Conservation (phyloP, 2,888 invertebrate genomes). For the Dryadula phaetusa region DNA sequence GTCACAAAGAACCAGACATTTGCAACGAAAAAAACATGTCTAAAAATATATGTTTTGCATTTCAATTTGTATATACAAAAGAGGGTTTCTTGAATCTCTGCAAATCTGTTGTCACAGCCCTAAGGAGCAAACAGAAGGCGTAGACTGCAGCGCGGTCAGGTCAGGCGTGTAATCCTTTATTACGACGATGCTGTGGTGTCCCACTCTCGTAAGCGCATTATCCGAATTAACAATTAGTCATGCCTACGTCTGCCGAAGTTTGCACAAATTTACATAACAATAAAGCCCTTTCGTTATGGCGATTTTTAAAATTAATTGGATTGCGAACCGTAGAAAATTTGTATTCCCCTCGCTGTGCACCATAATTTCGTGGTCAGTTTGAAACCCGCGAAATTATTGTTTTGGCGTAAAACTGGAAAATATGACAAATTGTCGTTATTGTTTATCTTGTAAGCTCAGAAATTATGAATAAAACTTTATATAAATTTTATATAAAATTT, state of each 20-base stretch:
- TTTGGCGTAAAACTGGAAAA: conserved; percentile 41
- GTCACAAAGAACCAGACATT: conserved; percentile 20
- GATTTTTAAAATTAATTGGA: conserved; percentile 83
- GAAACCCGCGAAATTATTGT: conserved; percentile 44
- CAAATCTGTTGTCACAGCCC: conserved; percentile 25
- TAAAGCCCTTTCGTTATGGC: conserved; percentile 77
- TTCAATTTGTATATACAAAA: conserved; percentile 14
- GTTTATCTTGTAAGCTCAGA: conserved; percentile 5
- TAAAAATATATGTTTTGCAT: conserved; percentile 1
- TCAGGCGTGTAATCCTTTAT: conserved; percentile 58
- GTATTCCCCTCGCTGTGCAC: conserved; percentile 56
- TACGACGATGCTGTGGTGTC: conserved; percentile 61
- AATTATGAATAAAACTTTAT: not conserved
- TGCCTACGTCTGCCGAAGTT: conserved; percentile 80
- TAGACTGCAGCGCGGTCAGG: conserved; percentile 35
- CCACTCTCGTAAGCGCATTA: conserved; percentile 78
- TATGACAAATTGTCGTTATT: conserved; percentile 31
- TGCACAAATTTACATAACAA: conserved; percentile 84
- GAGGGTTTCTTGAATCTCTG: conserved; percentile 19
- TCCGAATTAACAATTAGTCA: conserved; percentile 84
- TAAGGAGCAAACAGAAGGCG: conserved; percentile 30
- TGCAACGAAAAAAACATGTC: not conserved
- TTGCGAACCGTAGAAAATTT: conserved; percentile 75
- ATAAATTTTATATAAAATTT: no score
- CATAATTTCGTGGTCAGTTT: conserved; percentile 65